Base-by-base conservation (phyloP, 2,113 vertebrate species). In the Hyaena hyaena region DNA sequence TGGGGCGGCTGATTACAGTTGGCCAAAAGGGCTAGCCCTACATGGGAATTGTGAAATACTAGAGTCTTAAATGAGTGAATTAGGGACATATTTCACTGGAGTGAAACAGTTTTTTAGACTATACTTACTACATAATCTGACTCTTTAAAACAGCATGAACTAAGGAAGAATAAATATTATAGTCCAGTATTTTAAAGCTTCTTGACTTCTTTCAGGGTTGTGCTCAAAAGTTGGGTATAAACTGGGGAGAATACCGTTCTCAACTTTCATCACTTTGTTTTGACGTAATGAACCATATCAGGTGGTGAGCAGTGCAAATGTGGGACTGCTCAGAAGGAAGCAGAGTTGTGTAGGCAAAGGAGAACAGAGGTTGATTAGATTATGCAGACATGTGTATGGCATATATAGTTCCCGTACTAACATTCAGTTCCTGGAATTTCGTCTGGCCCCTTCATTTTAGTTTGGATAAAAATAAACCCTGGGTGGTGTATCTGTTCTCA, bases 361-460 rank as follows among this genome's bases (percentile, higher is more conserved):
- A 94, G 86, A 92, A 0, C 33, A 33, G 1, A 0, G 58, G 0
- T 50, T 80, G n/a, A 95, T 96, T 98, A 97, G 83, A 97, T 96
- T 96, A 91, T 33, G 31, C 0, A 1, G 7, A 79, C 87, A 28
- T 83, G 31, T 24, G 71, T 79, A 24, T 71, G 55, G 53, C 1
- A 1, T 68, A 43, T 63, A 68, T n/a, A 92, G 55, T 97, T 96
- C 84, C 95, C 96, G 61, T 79, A 71, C 58, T 90, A 89, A 84
- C 93, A 87, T 55, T 91, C 55, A 71, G 76, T 94, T 97, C 93
- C 90, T 97, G 96, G 95, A 97, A 98, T 97, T 97, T 79, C 63
- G 89, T 98, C 95, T 97, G 90, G 66, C 33, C 73, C 81, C 69
- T 96, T 97, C 4, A 15, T 66, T 61, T 97, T 55, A 88, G 5